Percentiles rank a stretch among this genome's conserved stretches.
Conservation (phyloP, 2,888 invertebrate species). For the Drosophila colorata region DNA sequence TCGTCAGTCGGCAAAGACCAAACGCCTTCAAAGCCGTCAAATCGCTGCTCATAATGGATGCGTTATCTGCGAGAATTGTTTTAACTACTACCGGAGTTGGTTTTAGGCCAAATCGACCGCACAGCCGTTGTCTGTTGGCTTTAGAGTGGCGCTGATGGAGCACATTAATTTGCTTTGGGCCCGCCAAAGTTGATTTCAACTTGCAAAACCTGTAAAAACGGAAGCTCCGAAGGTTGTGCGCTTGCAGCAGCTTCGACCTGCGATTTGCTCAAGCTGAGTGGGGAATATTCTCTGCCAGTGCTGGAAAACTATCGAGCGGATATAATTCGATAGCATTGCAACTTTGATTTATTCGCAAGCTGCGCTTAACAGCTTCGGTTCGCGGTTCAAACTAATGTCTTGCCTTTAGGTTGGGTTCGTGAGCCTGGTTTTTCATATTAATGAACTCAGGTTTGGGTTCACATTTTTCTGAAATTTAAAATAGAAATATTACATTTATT, state of each 20-base stretch:
- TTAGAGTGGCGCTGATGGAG: conserved; percentile 63
- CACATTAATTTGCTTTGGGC: conserved; percentile 73
- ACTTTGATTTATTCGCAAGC: too few species aligned
- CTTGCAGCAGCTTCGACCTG: neutral
- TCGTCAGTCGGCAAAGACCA: conserved; percentile 76
- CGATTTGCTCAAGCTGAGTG: neutral
- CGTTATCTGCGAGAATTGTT: conserved; percentile 82
- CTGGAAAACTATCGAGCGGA: conserved; percentile 23
- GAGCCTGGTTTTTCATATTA: too few species aligned
- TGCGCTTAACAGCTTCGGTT: too few species aligned
- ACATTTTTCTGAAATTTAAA: too few species aligned
- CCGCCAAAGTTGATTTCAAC: conserved; percentile 62
- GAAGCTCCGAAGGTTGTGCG: conserved; percentile 63
- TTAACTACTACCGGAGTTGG: conserved; percentile 83
- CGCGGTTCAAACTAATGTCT: too few species aligned
- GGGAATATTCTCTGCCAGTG: neutral
- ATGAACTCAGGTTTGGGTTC: too few species aligned
- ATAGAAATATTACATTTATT: too few species aligned
- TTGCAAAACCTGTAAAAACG: conserved; percentile 75
- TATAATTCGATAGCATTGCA: too few species aligned
- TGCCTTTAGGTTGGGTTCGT: too few species aligned
- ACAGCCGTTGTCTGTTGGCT: conserved; percentile 9
- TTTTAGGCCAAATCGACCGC: conserved; percentile 54
- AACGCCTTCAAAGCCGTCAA: conserved; percentile 82
- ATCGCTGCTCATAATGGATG: conserved; percentile 84